phyloP scores from a whole-genome alignment of 1,140 invertebrate species.

The Triops longicaudatus region DNA sequence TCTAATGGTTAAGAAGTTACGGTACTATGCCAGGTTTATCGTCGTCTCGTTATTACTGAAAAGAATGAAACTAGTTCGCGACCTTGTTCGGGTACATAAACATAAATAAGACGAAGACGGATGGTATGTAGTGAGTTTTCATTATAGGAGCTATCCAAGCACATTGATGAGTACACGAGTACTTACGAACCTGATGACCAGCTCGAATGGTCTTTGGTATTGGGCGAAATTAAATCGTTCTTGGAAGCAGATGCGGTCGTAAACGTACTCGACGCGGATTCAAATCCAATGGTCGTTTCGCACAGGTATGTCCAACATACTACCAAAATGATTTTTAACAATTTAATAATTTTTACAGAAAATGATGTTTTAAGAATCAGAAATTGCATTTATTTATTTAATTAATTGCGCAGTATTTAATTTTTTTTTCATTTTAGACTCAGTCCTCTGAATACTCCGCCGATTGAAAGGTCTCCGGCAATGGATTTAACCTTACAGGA shows the following conservation, averaged over 20 bases:
- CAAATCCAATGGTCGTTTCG: conserved; percentile 70
- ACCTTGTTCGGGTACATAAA: conserved; percentile 62
- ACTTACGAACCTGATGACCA: conserved; percentile 95
- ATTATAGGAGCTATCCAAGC: conserved; percentile 69
- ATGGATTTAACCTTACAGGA: conserved; percentile 86
- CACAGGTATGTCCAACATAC: conserved; percentile 52
- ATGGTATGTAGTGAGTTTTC: not conserved
- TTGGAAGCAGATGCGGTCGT: conserved; percentile 85
- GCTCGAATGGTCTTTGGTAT: conserved; percentile 87
- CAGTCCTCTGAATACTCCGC: conserved; percentile 64
- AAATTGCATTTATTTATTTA: too few species aligned
- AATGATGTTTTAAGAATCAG: too few species aligned
- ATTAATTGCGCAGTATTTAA: conserved; percentile 29
- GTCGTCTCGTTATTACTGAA: conserved; percentile 90
- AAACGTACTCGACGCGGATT: conserved; percentile 75
- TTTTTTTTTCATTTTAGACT: conserved; percentile 47
- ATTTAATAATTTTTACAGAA: too few species aligned
- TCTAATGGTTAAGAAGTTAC: conserved; percentile 93
- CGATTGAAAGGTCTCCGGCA: conserved; percentile 42
- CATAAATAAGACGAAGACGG: not conserved
- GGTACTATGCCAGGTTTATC: conserved; percentile 94
- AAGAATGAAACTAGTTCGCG: conserved; percentile 86
- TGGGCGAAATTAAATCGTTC: conserved; percentile 91
- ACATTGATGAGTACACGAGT: conserved; percentile 86
- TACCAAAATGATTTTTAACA: conserved; percentile 19